Base-by-base conservation (phyloP, 2,888 invertebrate species). In the Metallyticus violacea region DNA sequence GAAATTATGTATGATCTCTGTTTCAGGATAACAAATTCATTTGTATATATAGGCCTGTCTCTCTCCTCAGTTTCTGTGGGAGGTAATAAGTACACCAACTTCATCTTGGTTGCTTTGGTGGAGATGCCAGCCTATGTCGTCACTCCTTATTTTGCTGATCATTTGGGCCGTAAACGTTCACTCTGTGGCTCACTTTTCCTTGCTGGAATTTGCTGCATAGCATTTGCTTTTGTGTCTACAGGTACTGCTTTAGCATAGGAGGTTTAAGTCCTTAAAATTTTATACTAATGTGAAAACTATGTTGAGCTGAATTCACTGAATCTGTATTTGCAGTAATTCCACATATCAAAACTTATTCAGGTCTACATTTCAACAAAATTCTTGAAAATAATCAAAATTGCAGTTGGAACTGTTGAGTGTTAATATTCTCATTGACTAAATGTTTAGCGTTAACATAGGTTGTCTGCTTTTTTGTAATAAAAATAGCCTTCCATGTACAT, bases 41-140 rank as follows among this genome's bases (percentile, higher is more conserved):
- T 97, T 88, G 95, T 97, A 26, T 97, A 96, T 91, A 97, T 96
- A 90, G 97, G 97, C 0, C 91, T 97, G 77, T 96, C 96, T 0
- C 93, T 97, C 85, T 96, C 96, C 91, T 95, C 97, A 0, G 96
- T 96, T 2, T 93, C 95, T 0, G 91, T 97, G 82, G 94, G 94
- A 26, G 97, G 96, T 1, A 95, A 96, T 91, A 94, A 94, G 89
- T 97, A 97, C 90, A 91, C 96, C 22, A 97, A 97, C 91, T 97
- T 96, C 90, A 95, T 96, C 27, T 91, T 95, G 85, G 95, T 95
- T 0, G 93, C 94, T 0, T 90, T 94, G 82, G 94, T 96, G 25
- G 97, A 97, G 91, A 94, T 96, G 87, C 97, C 97, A 0, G 96
- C 95, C 0, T 96, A 96, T 89, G 91, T 95, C 79, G 90, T 94